Base-by-base conservation (phyloP, 2,888 invertebrate species). In the Automeris io region DNA sequence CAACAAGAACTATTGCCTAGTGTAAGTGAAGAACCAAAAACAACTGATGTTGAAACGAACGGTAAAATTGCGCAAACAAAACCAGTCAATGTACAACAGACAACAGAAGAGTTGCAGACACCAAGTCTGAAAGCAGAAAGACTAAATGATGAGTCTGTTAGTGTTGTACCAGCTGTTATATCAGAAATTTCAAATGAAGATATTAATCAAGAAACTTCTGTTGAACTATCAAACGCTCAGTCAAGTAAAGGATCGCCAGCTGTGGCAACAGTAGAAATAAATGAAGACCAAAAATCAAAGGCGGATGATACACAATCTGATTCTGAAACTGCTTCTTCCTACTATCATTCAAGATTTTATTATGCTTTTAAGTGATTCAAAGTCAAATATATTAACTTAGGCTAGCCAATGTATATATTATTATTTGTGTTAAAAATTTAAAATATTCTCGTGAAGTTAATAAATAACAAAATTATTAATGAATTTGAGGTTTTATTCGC, bases 251-350 rank as follows among this genome's bases (percentile, higher is more conserved):
- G 26, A 18, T 18, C 18, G 26, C 7, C 16, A 26, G 18, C 11
- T 16, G 9, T 12, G 18, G 19, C n/a, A 19, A 12, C 33, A 25
- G n/a, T 13, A 0, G 19, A 21, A 16, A 11, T 21, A 7, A 24
- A 12, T 12, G 26, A 19, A 36, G 55, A 60, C 12, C 46, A 51
- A 24, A 42, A 43, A 35, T 13, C 16, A 12, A 51, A 56, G 2
- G 53, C 59, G 42, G 60, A 59, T 34, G 66, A 67, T 18, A 31
- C 51, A 21, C 42, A 42, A 18, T 36, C 60, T 8, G 85, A 85
- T 55, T 77, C 83, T 1, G 82, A 80, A 41, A 71, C 65, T 12
- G 78, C 83, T 8, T 79, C 85, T n/a, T 85, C 85, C 2, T 83
- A 65, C 47, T 83, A 78, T 39, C 72, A 69, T 46, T 72, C 82